Base-by-base conservation (phyloP, 2,888 invertebrate species). In the Pantelozetes paolii region DNA sequence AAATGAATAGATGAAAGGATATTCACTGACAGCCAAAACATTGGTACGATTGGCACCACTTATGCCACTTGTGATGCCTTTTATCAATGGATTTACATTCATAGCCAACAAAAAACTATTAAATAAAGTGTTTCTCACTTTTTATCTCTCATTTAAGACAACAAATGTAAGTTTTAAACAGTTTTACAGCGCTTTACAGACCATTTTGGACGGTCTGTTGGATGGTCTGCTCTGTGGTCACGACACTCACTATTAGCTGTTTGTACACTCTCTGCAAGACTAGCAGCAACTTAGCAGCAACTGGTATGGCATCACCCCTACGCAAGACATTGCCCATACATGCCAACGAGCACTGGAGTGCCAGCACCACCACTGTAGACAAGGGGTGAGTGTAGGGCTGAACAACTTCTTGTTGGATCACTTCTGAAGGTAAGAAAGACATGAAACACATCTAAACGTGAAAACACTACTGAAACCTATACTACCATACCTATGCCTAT, bases 121-220 rank as follows among this genome's bases (percentile, higher is more conserved):
- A 59, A 59, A 30, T 30, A 30, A 59, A 59, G 30, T 59, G 59
- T 30, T 59, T 45, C 15, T 45, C 45, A 45, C 45, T 54, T 20
- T 28, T 54, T 54, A 26, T 54, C 26, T 23, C 3, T 54, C 11
- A 23, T 54, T 54, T 26, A 54, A 54, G 54, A 54, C 23, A 54
- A 54, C 54, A 54, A 54, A 23, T 54, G 23, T 15, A 9, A 50
- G 50, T 50, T 50, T 50, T 36, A 36, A 36, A 9, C 36, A 36
- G 36, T 36, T 9, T 36, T 36, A 36, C 36, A 45, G 18, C 18
- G 45, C 45, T 45, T 45, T 26, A 20, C 54, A 54, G 18, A 20
- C 54, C 54, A 54, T 54, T 54, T 26, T 59, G 28, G 59, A 59
- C 59, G 30, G 59, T 57, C 57, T 57, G 59, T 45, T 36, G 36